Conservation (phyloP, 2,888 invertebrate genomes). For the Serripes groenlandicus region DNA sequence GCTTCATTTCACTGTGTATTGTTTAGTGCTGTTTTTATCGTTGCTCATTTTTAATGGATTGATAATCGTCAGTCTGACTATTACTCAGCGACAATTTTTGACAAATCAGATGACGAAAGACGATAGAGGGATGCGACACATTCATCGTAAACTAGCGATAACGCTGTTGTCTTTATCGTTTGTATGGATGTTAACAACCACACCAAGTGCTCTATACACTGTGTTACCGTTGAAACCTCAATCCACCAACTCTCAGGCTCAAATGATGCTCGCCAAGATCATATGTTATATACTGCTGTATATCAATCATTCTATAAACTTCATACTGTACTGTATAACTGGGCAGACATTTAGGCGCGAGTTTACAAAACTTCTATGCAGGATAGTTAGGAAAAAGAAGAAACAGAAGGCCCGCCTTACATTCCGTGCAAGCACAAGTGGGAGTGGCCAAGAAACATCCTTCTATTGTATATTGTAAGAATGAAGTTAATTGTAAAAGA, state of each 20-base stretch:
- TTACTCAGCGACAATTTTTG: constrained; percentile 71
- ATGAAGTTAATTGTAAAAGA: too few relatives aligned
- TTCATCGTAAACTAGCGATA: constrained; percentile 76
- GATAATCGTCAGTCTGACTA: constrained; percentile 75
- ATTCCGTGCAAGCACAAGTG: constrained; percentile 75
- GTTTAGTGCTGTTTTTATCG: constrained; percentile 78
- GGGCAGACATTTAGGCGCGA: constrained; percentile 75
- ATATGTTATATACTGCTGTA: constrained; percentile 75
- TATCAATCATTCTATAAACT: constrained; percentile 77
- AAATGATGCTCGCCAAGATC: constrained; percentile 65
- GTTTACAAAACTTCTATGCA: constrained; percentile 68
- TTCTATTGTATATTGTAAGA: too few relatives aligned
- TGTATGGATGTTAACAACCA: constrained; percentile 79
- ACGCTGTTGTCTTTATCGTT: constrained; percentile 78
- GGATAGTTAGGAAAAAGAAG: constrained; percentile 53
- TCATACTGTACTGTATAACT: constrained; percentile 77
- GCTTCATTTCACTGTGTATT: constrained; percentile 79
- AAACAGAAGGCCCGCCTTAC: constrained; percentile 69
- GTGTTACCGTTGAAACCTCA: constrained; percentile 65
- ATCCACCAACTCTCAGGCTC: constrained; percentile 60
- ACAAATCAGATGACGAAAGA: constrained; percentile 74
- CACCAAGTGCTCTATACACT: constrained; percentile 76
- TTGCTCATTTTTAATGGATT: constrained; percentile 79
- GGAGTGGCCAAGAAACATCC: constrained; percentile 69
- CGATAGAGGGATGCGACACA: constrained; percentile 69